These are phyloP conservation scores for Amniataba percoides DNA, from an alignment of 2,797 vertebrate genomes.

Conservation along the genomic window DNA sequence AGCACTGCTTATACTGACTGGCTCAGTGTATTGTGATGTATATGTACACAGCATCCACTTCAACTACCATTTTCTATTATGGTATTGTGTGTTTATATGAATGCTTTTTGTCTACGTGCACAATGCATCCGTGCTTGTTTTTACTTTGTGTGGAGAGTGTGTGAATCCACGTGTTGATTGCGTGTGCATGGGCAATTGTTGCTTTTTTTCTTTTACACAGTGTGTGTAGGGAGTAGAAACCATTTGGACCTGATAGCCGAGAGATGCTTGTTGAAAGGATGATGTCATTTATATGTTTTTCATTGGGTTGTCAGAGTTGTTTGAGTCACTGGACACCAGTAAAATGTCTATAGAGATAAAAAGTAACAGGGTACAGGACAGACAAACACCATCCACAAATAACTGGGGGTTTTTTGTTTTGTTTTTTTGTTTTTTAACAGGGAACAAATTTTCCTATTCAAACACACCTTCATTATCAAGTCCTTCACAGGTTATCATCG, in stretches of 20 bases:
- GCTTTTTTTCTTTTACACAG: not conserved
- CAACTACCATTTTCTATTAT: not conserved
- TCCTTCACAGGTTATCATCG: not conserved
- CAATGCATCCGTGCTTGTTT: not conserved
- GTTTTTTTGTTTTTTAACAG: no score
- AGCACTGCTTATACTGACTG: conserved; percentile 18
- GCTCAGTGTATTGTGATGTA: conserved; percentile 5
- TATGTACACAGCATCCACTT: not conserved
- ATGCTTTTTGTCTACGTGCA: not conserved
- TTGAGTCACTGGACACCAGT: not conserved
- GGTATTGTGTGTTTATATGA: not conserved
- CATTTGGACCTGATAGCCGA: not conserved
- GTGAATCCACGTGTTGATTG: not conserved
- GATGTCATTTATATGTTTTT: conserved; percentile 14
- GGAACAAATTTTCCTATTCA: not conserved
- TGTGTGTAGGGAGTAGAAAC: not conserved
- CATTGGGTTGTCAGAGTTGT: conserved; percentile 5
- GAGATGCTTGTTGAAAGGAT: conserved; percentile 8
- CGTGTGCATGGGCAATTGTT: not conserved
- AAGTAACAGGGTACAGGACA: not conserved
- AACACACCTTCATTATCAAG: not conserved
- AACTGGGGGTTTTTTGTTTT: no score
- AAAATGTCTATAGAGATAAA: not conserved
- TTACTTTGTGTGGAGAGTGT: not conserved
- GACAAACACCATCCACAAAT: not conserved